Conservation (phyloP, 1,140 invertebrate genomes). For the Latrodectus geometricus region DNA sequence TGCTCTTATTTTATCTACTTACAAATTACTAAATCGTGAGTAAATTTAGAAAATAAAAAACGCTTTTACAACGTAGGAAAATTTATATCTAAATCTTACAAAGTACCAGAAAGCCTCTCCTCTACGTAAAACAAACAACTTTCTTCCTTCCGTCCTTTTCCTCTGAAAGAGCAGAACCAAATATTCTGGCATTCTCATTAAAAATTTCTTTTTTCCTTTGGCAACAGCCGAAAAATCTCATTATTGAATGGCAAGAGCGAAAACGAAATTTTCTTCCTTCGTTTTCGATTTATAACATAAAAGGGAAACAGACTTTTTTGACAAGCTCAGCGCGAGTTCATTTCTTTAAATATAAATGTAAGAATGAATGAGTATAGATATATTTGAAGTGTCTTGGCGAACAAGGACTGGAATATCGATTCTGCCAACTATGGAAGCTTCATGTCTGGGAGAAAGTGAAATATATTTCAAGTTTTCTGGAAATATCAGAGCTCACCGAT, state of each 20-base stretch:
- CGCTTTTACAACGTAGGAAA: no score
- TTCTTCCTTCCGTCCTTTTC: not conserved
- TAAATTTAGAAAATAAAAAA: no score
- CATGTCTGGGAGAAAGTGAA: conserved; percentile 1
- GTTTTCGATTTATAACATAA: conserved; percentile 19
- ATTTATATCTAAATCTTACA: conserved; percentile 18
- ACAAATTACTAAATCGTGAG: no score
- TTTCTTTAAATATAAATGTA: conserved; percentile 26
- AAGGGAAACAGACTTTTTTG: conserved; percentile 15
- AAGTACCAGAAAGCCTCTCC: not conserved
- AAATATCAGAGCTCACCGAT: not conserved
- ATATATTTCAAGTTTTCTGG: conserved; percentile 29
- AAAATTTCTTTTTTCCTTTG: conserved; percentile 24
- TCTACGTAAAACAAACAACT: conserved; percentile 1
- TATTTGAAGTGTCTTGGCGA: not conserved
- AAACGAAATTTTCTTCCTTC: conserved; percentile 19
- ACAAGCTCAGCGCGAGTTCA: not conserved
- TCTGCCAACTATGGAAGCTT: not conserved
- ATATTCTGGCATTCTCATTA: conserved; percentile 52
- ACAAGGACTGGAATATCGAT: conserved; percentile 23
- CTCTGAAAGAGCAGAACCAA: not conserved
- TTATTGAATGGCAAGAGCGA: conserved; percentile 35
- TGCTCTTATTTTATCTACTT: no score
- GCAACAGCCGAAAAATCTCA: conserved; percentile 48
- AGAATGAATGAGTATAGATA: conserved; percentile 13